Evolutionary conservation across 1,140 invertebrate genomes (phyloP), one percentile per base, ranked within the genome.

Genomic region (Zaprionus capensis): DNA sequence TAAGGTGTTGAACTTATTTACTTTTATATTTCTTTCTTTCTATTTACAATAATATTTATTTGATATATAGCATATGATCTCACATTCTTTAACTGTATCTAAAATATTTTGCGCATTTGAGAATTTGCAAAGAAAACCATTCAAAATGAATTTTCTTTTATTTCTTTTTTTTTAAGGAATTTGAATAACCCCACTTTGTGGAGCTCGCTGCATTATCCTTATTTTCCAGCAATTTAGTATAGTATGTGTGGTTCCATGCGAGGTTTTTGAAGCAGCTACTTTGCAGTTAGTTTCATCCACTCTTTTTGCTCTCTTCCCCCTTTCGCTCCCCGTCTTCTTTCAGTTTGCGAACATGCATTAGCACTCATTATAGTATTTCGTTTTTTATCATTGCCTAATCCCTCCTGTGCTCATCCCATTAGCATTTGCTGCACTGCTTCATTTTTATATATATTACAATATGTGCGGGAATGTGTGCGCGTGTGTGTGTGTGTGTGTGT

Each of bases 331-430:
- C 26, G 1, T 4, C 34, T 22, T 34, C 46, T 51, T 51, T 24
- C 20, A 12, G 46, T 17, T 24, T 51, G 46, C 55, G 36, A 59
- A 57, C 51, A 51, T 58, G 73, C 73, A 71, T 71, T 71, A 71
- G 59, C 55, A 44, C 61, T 64, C 61, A 76, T 70, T 75, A 75
- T 49, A 31, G 49, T 55, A 73, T 72, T 67, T 58, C 61, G n/a
- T 67, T 58, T 53, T 71, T 57, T 75, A 64, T 71, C 44, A 64
- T 65, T 58, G 51, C 22, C 36, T 31, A 64, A 28, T 20, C 31
- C 34, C 28, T 56, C 4, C 9, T 22, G 12, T 26, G 31, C 44
- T 31, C n/a, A 34, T 41, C 17, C 38, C 71, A 70, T 70, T 69
- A 69, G 38, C 71, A 57, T 38, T 14, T 38, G 9, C 17, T 17